A percentile compares a stretch with the other conserved stretches of the same genome.
These are phyloP conservation scores for Matsumyia berberina DNA, from an alignment of 2,888 invertebrate genomes.

Conservation along the genomic window DNA sequence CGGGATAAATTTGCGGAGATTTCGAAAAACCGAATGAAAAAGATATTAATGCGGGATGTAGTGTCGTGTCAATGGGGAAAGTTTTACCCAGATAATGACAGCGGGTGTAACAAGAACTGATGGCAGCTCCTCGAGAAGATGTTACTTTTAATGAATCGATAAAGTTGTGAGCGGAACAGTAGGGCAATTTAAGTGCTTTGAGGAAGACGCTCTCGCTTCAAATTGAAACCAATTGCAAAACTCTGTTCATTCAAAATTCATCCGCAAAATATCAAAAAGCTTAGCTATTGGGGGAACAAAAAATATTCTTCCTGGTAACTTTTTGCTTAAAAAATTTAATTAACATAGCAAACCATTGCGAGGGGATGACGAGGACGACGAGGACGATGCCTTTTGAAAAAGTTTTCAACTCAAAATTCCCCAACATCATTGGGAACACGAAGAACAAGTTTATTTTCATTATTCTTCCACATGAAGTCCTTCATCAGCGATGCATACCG, in stretches of 20 bases:
- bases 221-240: no score
- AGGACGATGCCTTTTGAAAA: background rate
- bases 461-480: background rate
- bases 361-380: no score
- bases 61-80: constrained; percentile 12
- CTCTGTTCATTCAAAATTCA: background rate
- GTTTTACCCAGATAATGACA: constrained; percentile 8
- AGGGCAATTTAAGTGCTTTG: constrained; percentile 16
- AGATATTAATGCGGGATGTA: constrained; percentile 12
- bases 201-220: background rate
- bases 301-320: background rate
- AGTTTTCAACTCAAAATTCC: background rate
- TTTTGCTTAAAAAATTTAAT: background rate
- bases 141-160: constrained; percentile 28
- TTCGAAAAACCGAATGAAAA: constrained; percentile 24
- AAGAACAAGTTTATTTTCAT: background rate
- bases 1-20: constrained; percentile 24
- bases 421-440: background rate
- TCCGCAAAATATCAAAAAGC: background rate
- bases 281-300: background rate
- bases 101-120: background rate
- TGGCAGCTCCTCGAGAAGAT: background rate
- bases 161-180: background rate
- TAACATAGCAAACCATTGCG: background rate
- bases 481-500: background rate